Base-by-base conservation (phyloP, 2,113 vertebrate genomes). In the Muntiacus reevesi region DNA sequence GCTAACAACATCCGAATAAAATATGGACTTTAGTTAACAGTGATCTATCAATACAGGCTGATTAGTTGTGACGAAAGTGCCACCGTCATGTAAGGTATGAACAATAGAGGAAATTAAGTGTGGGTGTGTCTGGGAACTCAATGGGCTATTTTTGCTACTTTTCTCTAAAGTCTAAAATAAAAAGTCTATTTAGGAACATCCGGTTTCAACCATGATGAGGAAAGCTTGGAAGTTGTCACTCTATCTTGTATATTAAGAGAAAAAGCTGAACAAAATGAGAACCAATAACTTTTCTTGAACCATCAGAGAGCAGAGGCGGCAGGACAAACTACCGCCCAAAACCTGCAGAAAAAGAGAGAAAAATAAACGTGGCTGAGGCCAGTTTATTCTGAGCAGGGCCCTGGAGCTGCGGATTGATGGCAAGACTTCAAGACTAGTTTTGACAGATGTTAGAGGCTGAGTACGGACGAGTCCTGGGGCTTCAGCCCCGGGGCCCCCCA, bases 151-250 rank as follows among this genome's bases (percentile, higher is more conserved):
- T 89, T 76, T 64, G 85, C 50, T 12, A 89, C 95, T 54, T 89
- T 84, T 60, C 85, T 93, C 62, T 74, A 84, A 92, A 74, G n/a
- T 78, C 79, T 59, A 59, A 93, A 71, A 62, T 83, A 45, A 43
- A n/a, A 79, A 30, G n/a, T 64, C 59, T 89, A 74, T 79, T 93
- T 71, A 79, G 60, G 81, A 60, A 45, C 59, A 91, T 71, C 43
- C 2, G 9, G 25, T 30, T 59, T 60, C 52, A 25, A 45, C 74
- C 21, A 43, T 3, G 10, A 17, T 43, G 30, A 59, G 21, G 54
- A 71, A 40, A 78, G 55, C 55, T 64, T 55, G 21, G 25, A 85
- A 55, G 64, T 55, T 79, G 78, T 55, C 78, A 6, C 12, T 74
- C 28, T 76, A 28, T 1, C 36, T 43, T 9, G 76, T 27, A 19